Conservation (phyloP, 2,113 vertebrate genomes). For the Mobula birostris region DNA sequence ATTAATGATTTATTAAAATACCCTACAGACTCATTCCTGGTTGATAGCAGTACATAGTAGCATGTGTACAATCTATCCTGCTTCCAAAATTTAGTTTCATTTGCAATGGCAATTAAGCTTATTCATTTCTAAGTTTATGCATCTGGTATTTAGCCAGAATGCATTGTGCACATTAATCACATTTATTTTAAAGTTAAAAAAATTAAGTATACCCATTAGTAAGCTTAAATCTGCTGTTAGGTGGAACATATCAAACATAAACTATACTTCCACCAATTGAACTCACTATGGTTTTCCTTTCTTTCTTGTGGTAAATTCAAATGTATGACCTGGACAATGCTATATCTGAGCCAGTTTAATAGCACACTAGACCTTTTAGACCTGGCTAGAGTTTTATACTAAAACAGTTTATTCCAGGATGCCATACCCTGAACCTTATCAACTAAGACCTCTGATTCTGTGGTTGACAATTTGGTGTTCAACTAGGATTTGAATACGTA, state of each 20-base stretch:
- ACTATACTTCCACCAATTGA: neutral
- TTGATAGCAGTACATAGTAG: too few species aligned
- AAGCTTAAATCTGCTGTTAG: neutral
- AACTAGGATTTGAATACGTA: too few species aligned
- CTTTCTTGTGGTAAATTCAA: neutral
- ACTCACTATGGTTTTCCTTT: neutral
- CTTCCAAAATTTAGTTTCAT: too few species aligned
- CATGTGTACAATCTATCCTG: too few species aligned
- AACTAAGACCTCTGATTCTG: neutral
- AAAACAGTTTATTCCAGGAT: neutral
- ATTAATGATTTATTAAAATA: neutral
- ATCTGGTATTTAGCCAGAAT: neutral
- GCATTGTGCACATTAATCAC: neutral
- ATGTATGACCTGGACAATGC: neutral
- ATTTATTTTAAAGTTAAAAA: neutral
- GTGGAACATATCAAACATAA: neutral
- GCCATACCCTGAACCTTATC: neutral
- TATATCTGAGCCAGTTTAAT: neutral
- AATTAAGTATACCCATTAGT: neutral
- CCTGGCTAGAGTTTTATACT: neutral
- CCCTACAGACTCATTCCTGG: too few species aligned
- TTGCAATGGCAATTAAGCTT: neutral
- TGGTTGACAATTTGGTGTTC: too few species aligned
- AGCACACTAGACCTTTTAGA: neutral
- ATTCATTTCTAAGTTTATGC: neutral